Conservation (phyloP, 2,797 vertebrate species). For the Typhlichthys eigenmanni region DNA sequence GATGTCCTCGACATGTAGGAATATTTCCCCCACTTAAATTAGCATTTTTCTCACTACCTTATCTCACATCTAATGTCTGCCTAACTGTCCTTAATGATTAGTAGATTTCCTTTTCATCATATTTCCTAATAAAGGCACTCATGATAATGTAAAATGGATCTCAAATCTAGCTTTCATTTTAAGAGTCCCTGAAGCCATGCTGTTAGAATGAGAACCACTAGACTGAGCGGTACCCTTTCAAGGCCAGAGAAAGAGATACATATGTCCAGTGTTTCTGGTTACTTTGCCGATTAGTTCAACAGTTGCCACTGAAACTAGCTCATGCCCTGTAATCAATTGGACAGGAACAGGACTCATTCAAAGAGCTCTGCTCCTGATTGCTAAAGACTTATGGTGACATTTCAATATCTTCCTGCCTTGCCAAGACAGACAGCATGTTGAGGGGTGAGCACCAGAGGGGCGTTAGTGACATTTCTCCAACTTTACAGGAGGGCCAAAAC, state of each 20-base stretch:
- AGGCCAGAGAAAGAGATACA: background rate
- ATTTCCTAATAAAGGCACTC: no score
- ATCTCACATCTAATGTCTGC: no score
- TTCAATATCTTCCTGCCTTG: background rate
- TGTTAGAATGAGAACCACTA: background rate
- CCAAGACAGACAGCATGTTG: no score
- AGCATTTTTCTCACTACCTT: background rate
- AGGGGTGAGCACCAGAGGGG: no score
- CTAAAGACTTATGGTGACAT: constrained; percentile 6
- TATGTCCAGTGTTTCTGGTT: background rate
- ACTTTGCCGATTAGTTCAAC: constrained; percentile 19
- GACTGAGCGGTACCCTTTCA: background rate
- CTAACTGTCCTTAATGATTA: no score
- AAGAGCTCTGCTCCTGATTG: constrained; percentile 14
- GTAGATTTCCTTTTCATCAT: no score
- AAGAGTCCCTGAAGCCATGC: no score
- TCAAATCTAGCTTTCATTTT: no score
- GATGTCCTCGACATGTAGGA: constrained; percentile 12
- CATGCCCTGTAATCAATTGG: background rate
- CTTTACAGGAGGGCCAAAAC: no score
- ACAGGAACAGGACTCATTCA: constrained; percentile 4
- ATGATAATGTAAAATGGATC: no score
- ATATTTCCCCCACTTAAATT: no score
- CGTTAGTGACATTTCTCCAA: no score
- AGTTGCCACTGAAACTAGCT: constrained; percentile 2